Percentiles rank a stretch among this genome's conserved stretches.
These are phyloP conservation scores for Protobothrops mucrosquamatus DNA, from an alignment of 2,113 vertebrate species.

Conservation along the genomic window DNA sequence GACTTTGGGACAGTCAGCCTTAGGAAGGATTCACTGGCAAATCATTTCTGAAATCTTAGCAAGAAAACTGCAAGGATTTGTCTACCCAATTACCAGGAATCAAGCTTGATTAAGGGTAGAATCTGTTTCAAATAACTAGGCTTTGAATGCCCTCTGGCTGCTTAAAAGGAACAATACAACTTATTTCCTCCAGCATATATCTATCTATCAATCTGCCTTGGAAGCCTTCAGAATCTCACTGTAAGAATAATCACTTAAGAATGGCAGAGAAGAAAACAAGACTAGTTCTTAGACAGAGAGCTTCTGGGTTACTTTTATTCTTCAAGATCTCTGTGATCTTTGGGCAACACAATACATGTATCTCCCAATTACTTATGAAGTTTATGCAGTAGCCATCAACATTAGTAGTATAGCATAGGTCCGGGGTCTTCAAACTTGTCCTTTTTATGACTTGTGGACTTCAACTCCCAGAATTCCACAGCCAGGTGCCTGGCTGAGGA, in stretches of 20 bases:
- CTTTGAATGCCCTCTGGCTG: constrained; percentile 60
- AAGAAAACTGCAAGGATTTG: not conserved
- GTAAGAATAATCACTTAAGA: not conserved
- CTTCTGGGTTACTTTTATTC: not conserved
- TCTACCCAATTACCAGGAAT: not conserved
- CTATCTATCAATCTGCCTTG: not conserved
- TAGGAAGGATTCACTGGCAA: not conserved
- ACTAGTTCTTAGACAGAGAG: not conserved
- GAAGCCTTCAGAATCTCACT: not conserved
- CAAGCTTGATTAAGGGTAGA: not conserved
- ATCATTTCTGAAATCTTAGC: not conserved
- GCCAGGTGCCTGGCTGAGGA: too few species aligned
- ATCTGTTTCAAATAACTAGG: constrained; percentile 24
- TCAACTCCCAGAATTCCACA: too few species aligned
- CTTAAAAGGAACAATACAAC: not conserved
- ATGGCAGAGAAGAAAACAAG: not conserved
- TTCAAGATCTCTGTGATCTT: not conserved
- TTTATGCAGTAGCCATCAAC: not conserved
- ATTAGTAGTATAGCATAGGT: not conserved
- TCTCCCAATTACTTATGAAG: not conserved
- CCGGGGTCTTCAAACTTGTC: too few species aligned
- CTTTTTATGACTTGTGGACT: too few species aligned
- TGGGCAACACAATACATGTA: not conserved
- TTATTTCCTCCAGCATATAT: not conserved
- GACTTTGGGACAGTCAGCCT: not conserved